These are phyloP conservation scores for Echinometra lucunter DNA, from an alignment of 53 echinoderm and acorn worm species.

Conservation along the genomic window DNA sequence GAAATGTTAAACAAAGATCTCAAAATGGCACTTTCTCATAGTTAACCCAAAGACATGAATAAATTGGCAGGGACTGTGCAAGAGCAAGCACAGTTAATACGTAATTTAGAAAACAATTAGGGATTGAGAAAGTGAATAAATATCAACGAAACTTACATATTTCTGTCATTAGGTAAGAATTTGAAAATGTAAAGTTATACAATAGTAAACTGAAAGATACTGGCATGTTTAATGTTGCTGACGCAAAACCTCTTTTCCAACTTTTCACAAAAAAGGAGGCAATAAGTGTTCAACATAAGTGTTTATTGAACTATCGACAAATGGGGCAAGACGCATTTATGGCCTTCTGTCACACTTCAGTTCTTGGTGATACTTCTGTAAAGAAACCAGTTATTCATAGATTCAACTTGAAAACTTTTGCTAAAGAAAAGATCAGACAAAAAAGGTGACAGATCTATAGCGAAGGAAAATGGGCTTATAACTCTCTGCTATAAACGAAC, in stretches of 20 bases:
- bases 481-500: no score
- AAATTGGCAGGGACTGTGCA: not conserved
- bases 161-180: not conserved
- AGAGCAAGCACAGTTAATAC: not conserved
- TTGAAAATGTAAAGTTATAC: not conserved
- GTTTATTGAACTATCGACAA: no score
- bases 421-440: no score
- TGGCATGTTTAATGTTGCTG: not conserved
- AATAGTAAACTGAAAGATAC: not conserved
- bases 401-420: no score
- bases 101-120: not conserved
- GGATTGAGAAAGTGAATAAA: not conserved
- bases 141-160: not conserved
- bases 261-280: conserved; percentile 18
- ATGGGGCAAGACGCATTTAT: not conserved
- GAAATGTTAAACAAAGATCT: not conserved
- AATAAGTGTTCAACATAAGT: not conserved
- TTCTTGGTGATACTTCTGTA: no score
- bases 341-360: conserved; percentile 51
- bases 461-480: no score
- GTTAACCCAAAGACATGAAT: not conserved
- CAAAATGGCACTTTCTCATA: not conserved
- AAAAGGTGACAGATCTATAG: no score
- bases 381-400: conserved; percentile 33
- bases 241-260: not conserved